phyloP scores from a whole-genome alignment of 2,888 invertebrate species.

The Anthoptus insignis region DNA sequence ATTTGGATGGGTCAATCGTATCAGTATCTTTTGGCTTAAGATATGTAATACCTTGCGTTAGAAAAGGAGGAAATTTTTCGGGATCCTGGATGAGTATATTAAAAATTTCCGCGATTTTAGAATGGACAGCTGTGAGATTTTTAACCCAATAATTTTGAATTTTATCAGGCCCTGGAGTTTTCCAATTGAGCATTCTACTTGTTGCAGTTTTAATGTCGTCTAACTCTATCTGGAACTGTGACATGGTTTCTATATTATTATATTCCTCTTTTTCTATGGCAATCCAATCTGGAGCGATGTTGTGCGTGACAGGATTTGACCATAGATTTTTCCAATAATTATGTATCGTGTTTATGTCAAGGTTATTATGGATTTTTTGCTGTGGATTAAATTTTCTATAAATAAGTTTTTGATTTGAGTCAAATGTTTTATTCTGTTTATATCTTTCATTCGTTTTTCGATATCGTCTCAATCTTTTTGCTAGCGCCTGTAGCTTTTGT shows the following conservation, averaged over 20 bases:
- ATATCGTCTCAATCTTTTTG: neutral
- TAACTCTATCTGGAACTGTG: neutral
- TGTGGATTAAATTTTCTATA: neutral
- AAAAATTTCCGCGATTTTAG: neutral
- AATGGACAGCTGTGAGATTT: neutral
- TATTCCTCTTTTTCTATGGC: neutral
- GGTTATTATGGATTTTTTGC: neutral
- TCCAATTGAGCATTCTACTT: neutral
- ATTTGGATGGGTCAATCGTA: neutral
- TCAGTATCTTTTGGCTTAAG: neutral
- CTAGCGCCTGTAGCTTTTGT: neutral
- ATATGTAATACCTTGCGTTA: neutral
- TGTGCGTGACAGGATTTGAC: neutral
- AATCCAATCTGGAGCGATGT: too few species aligned
- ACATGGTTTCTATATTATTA: neutral
- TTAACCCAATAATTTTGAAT: too few species aligned
- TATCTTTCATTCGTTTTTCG: neutral
- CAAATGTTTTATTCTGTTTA: neutral
- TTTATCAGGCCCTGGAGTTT: neutral
- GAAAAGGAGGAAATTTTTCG: neutral
- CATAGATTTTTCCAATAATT: neutral
- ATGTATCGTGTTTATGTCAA: neutral
- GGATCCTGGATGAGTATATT: neutral
- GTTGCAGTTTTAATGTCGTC: neutral
- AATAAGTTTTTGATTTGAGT: neutral